A percentile compares a stretch with the other conserved stretches of the same genome.
Conservation (phyloP, 1,140 invertebrate species). For the Leptinotarsa lineolata region DNA sequence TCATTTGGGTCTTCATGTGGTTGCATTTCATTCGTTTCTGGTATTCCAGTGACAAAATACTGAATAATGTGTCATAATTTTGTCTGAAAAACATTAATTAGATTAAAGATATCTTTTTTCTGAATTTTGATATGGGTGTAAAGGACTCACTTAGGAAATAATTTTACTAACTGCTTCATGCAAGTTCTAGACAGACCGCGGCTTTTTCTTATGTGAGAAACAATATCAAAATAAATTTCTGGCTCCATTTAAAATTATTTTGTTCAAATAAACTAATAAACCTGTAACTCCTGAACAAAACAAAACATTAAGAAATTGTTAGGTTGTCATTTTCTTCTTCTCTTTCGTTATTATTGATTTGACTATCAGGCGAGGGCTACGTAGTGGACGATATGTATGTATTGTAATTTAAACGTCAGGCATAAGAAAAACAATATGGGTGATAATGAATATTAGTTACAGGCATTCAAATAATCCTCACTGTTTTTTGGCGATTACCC, state of each 20-base stretch:
- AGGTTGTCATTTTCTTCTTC: no score
- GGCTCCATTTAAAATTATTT: conserved; percentile 38
- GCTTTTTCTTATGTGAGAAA: conserved; percentile 46
- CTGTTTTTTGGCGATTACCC: no score
- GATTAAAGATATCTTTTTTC: conserved; percentile 19
- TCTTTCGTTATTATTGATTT: no score
- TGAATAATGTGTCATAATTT: conserved; percentile 58
- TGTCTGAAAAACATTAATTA: conserved; percentile 52
- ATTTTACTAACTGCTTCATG: conserved; percentile 50
- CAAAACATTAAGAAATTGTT: no score
- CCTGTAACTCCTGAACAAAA: no score
- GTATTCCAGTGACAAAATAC: conserved; percentile 59
- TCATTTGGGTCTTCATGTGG: conserved; percentile 48
- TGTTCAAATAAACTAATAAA: no score
- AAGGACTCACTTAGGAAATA: conserved; percentile 51
- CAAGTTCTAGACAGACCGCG: conserved; percentile 55
- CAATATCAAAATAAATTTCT: conserved; percentile 47
- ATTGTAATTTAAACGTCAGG: no score
- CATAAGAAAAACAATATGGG: no score
- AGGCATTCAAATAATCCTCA: no score
- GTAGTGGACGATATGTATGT: no score
- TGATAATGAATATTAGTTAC: no score
- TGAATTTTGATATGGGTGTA: background rate
- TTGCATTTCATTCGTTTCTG: conserved; percentile 57
- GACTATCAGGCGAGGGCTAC: no score